Conservation (phyloP, 2,113 vertebrate genomes). For the Gnathonemus longibarbis region DNA sequence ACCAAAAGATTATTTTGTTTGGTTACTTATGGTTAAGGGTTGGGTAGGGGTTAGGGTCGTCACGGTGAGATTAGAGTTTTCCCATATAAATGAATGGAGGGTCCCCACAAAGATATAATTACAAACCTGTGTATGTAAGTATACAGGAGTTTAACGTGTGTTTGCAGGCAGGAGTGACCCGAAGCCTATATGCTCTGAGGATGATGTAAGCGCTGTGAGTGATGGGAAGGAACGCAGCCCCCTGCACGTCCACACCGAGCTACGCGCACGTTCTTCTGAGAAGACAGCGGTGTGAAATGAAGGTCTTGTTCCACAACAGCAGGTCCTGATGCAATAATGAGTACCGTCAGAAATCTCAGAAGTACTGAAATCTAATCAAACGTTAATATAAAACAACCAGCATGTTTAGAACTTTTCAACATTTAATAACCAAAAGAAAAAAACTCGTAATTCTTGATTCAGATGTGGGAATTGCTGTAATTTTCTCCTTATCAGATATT, state of each 20-base stretch:
- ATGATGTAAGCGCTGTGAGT: slow-evolving; percentile 45
- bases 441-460: neutral
- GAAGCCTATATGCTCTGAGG: slow-evolving; percentile 34
- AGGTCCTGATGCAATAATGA: neutral
- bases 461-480: neutral
- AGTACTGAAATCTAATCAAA: neutral
- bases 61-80: too few species aligned
- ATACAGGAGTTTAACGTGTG: slow-evolving; percentile 17
- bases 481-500: neutral
- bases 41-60: too few species aligned
- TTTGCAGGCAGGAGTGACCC: slow-evolving; percentile 32
- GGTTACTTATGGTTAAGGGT: too few species aligned
- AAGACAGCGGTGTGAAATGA: neutral
- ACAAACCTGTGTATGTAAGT: slow-evolving; percentile 1
- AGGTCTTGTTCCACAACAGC: neutral
- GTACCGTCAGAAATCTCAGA: neutral
- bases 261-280: slow-evolving; percentile 25
- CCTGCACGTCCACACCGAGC: slow-evolving; percentile 31
- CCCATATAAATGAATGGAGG: too few species aligned
- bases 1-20: too few species aligned
- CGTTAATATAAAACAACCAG: neutral
- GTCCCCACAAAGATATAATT: too few species aligned
- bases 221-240: slow-evolving; percentile 40
- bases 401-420: neutral
- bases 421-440: neutral